phyloP scores from a whole-genome alignment of 2,113 vertebrate species.

The Thunnus maccoyii region DNA sequence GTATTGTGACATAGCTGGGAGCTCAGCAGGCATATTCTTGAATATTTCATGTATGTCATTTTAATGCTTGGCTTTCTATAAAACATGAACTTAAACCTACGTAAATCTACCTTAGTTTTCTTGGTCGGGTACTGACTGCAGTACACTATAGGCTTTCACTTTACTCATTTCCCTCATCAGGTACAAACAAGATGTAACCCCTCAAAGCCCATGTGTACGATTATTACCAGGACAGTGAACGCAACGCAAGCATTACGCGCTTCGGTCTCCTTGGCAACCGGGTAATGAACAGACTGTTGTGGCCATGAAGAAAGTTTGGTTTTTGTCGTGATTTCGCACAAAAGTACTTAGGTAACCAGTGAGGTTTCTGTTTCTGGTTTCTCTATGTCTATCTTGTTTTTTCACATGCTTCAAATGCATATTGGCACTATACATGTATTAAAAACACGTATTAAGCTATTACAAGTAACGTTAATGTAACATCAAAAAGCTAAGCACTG shows the following conservation, averaged over 20 bases:
- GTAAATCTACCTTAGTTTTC: too few species aligned
- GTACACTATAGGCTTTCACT: too few species aligned
- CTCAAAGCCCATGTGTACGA: conserved; percentile 21
- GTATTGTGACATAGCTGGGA: too few species aligned
- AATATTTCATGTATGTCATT: too few species aligned
- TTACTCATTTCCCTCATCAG: not conserved
- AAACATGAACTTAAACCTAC: not conserved
- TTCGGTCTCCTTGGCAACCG: conserved; percentile 53
- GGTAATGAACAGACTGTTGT: not conserved
- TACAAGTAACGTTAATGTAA: not conserved
- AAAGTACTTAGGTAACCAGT: conserved; percentile 1
- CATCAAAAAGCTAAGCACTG: not conserved
- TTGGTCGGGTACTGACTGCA: not conserved
- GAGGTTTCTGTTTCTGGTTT: not conserved
- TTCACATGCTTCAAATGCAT: not conserved
- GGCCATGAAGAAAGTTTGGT: conserved; percentile 12
- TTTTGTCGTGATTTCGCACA: not conserved
- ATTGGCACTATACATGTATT: not conserved
- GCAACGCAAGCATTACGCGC: conserved; percentile 36
- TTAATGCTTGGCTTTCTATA: not conserved
- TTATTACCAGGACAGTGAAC: conserved; percentile 54
- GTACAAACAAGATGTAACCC: not conserved
- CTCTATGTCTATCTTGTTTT: not conserved
- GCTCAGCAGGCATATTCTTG: too few species aligned
- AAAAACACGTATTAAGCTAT: too few species aligned